Conservation (phyloP, 2,113 vertebrate genomes). For the Prunella fulvescens region DNA sequence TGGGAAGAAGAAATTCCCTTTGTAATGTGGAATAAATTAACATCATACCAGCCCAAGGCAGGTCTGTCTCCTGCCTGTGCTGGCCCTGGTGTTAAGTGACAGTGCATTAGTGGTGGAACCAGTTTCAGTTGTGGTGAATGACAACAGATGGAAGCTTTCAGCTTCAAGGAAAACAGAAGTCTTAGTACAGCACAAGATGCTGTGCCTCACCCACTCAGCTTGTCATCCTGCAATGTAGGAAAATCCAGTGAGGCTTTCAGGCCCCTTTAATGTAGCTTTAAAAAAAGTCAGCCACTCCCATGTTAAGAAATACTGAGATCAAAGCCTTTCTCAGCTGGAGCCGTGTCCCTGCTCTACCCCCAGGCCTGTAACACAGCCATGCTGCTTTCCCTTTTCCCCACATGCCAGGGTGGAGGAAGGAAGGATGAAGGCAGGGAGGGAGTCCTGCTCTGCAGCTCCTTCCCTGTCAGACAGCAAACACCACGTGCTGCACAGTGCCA, state of each 20-base stretch:
- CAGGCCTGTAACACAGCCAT: background rate
- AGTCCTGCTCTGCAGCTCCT: background rate
- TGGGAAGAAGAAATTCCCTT: background rate
- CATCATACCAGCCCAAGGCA: background rate
- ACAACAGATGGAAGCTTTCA: background rate
- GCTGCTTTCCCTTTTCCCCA: background rate
- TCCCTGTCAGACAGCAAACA: background rate
- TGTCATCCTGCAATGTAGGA: background rate
- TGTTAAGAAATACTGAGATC: background rate
- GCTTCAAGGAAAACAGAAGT: background rate
- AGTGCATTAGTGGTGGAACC: background rate
- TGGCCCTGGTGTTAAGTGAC: background rate
- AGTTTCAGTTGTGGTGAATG: background rate
- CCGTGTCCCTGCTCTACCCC: background rate
- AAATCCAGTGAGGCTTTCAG: background rate
- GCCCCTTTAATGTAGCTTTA: background rate
- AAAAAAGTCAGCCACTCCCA: background rate
- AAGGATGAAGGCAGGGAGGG: background rate
- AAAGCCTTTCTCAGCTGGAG: background rate
- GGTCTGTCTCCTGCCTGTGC: background rate
- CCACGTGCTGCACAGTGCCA: rapidly evolving
- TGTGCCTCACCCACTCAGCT: background rate
- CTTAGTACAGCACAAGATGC: background rate
- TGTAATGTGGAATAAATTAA: background rate
- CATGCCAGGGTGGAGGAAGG: background rate